These are phyloP conservation scores for Callipepla californica DNA, from an alignment of 2,113 vertebrate species.

Conservation along the genomic window DNA sequence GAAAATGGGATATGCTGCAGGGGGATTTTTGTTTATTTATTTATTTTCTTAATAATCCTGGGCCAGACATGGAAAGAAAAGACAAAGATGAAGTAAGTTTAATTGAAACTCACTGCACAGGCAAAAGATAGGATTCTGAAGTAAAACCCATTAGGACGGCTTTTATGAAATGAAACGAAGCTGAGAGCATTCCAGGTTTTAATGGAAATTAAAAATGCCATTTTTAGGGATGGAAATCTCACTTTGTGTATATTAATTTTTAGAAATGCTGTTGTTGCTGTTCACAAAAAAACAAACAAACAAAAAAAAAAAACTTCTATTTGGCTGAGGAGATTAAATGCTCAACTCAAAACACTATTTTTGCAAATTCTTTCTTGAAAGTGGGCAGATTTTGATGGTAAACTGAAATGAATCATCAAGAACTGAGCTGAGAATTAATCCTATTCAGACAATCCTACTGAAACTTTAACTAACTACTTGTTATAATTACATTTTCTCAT, in stretches of 20 bases:
- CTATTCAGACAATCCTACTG: background rate
- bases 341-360: background rate
- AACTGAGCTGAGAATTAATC: background rate
- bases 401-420: background rate
- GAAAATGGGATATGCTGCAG: background rate
- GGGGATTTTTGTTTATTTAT: background rate
- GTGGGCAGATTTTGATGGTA: background rate
- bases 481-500: background rate
- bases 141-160: background rate
- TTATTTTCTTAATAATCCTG: background rate
- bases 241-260: background rate
- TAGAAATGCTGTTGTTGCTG: background rate
- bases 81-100: rapidly evolving
- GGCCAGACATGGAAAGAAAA: background rate
- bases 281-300: background rate
- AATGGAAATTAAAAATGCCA: background rate
- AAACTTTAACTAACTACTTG: background rate
- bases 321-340: background rate
- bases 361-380: background rate
- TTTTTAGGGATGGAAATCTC: background rate
- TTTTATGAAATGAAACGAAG: background rate
- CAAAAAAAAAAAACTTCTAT: background rate
- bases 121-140: background rate
- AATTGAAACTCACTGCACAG: background rate
- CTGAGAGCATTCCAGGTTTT: background rate